Evolutionary conservation across 2,797 vertebrate species (phyloP), one percentile per base, ranked within the genome.

Genomic region (Tympanoctomys barrerae): DNA sequence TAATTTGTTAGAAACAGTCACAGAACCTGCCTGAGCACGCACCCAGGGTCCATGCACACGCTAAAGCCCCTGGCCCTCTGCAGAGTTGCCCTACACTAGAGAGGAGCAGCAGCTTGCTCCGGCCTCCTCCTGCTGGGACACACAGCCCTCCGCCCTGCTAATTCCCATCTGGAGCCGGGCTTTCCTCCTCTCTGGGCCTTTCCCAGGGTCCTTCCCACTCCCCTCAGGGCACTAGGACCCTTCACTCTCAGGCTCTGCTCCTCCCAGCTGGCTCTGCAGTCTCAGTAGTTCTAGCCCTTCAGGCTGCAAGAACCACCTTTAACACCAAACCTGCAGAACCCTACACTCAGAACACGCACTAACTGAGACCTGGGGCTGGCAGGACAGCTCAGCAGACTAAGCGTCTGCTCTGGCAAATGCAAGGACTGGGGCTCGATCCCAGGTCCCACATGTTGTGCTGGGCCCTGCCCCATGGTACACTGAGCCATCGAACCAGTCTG

Each of bases 141-240:
- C 16, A n/a, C 11, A 42, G 59, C 22, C 59, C 64, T 33, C 54
- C 19, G 10, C 31, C 18, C 3, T 1, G 36, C 24, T 39, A 19
- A 16, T 7, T 9, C 18, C 7, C 36, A 39, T 57, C 24, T 5
- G 0, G 42, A n/a, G 24, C 28, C 11, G 2, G 19, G 31, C 6
- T 12, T 46, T 33, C 12, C 70, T 59, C 26, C 70, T 59, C 26
- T 33, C 21, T 81, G 1, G 7, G 4, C 42, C 39, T 71, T 9
- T 4, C 26, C 68, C 68, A 36, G 68, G n/a, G 80, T 64, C 59
- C 39, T 33, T 39, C 52, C 22, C 11, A 14, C 59, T 42, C 13
- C 59, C 28, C 28, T 22, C 22, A 70, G 22, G 31, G 31, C 10
- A 7, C 7, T 14, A 11, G 61, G 77, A 89, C 49, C 75, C 77